Conservation (phyloP, 2,113 vertebrate genomes). For the Ancistrus triradiatus region DNA sequence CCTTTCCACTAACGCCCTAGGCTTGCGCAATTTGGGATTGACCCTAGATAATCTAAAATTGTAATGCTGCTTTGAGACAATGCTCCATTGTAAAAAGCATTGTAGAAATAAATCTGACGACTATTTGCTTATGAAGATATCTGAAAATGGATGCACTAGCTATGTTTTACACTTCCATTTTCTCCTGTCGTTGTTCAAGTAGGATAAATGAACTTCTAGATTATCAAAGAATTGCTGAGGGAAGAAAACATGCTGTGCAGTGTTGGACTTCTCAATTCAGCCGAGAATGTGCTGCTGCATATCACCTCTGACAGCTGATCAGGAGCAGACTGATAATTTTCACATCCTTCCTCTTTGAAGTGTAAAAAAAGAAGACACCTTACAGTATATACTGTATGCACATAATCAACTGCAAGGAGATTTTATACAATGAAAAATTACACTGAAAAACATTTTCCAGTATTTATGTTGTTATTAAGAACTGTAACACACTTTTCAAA, state of each 20-base stretch:
- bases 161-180: slow-evolving; percentile 16
- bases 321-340: slow-evolving; percentile 47
- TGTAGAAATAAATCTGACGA: too few species aligned
- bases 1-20: too few species aligned
- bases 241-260: slow-evolving; percentile 43
- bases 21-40: too few species aligned
- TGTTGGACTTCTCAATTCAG: slow-evolving; percentile 42
- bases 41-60: too few species aligned
- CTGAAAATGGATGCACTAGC: too few species aligned
- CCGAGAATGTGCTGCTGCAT: slow-evolving; percentile 29
- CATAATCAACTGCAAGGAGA: slow-evolving; percentile 35
- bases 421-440: slow-evolving; percentile 20
- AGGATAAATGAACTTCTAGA: slow-evolving; percentile 19
- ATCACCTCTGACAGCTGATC: slow-evolving; percentile 43
- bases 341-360: slow-evolving; percentile 45
- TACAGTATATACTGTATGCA: slow-evolving; percentile 35
- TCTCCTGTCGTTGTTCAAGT: slow-evolving; percentile 28
- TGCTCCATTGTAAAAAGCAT: too few species aligned
- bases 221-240: slow-evolving; percentile 26
- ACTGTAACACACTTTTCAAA: too few species aligned
- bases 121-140: too few species aligned
- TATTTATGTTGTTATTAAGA: too few species aligned
- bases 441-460: not conserved
- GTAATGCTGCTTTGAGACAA: too few species aligned
- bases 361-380: slow-evolving; percentile 44